phyloP scores from a whole-genome alignment of 2,888 invertebrate species.

The Bugula neritina region DNA sequence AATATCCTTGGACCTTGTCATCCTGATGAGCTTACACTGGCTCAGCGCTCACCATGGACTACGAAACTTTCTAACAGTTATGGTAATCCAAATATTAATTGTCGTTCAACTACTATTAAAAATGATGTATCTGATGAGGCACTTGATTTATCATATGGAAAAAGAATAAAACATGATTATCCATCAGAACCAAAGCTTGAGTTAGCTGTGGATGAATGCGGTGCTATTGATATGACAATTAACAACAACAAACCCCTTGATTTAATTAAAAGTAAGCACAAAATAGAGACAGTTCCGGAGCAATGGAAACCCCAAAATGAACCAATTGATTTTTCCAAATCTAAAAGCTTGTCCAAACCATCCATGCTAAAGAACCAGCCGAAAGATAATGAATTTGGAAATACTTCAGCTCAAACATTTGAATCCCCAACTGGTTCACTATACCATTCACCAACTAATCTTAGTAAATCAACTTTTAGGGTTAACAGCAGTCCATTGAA shows the following conservation, averaged over 20 bases:
- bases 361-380: background rate
- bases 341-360: background rate
- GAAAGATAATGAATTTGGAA: background rate
- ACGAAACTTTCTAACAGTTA: background rate
- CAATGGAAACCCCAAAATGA: conserved; percentile 1
- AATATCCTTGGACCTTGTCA: conserved; percentile 11
- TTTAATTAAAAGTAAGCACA: background rate
- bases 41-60: conserved; percentile 10
- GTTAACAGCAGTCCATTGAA: too few species aligned
- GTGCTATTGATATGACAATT: conserved; percentile 18
- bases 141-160: background rate
- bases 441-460: background rate
- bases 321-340: conserved; percentile 11
- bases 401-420: background rate
- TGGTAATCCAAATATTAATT: background rate
- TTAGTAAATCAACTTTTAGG: too few species aligned
- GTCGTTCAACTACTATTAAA: background rate
- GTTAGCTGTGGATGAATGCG: background rate
- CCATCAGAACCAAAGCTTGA: background rate
- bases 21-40: background rate
- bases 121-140: background rate
- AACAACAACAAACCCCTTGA: background rate
- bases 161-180: background rate
- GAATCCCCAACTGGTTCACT: background rate
- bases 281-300: background rate